Evolutionary conservation across 2,797 vertebrate species (phyloP).

Genomic region (Poeciliopsis infans): DNA sequence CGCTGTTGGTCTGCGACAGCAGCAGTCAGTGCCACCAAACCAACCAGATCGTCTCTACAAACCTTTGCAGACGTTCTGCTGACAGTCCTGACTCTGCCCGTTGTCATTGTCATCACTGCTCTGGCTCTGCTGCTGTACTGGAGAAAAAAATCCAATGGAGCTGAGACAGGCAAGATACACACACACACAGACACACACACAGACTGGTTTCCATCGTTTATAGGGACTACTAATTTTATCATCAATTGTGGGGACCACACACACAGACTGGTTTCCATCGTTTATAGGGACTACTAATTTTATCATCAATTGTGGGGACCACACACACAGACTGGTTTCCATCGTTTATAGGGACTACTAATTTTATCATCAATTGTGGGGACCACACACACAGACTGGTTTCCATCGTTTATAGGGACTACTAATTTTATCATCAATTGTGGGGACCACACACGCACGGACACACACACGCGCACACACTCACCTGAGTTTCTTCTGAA

Average conservation of each 20-base stretch:
- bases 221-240: too few species aligned
- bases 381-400: too few species aligned
- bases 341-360: too few species aligned
- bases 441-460: too few species aligned
- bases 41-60: neutral
- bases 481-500: neutral
- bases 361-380: too few species aligned
- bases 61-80: slow-evolving; percentile 1
- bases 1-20: neutral
- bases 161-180: neutral
- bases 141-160: neutral
- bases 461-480: neutral
- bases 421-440: too few species aligned
- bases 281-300: too few species aligned
- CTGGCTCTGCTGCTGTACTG: neutral
- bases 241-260: too few species aligned
- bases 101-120: neutral
- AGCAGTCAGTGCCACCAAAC: neutral
- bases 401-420: too few species aligned
- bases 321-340: too few species aligned
- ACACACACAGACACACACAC: neutral
- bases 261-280: neutral
- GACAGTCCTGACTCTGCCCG: neutral
- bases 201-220: neutral
- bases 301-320: too few species aligned